phyloP scores from a whole-genome alignment of 2,113 vertebrate species.

The Etheostoma cragini region DNA sequence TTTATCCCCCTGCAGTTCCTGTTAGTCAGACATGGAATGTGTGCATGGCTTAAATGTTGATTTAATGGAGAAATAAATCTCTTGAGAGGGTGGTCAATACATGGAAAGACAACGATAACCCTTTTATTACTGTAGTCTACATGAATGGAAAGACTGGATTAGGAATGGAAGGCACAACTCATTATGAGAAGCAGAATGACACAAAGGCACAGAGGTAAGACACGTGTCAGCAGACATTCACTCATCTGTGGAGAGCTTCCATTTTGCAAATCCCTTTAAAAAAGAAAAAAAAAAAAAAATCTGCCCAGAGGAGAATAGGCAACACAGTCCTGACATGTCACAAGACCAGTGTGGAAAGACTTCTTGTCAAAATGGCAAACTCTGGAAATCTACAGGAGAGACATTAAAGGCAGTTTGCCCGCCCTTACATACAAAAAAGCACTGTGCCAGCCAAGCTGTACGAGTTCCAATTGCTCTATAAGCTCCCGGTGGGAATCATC shows the following conservation, averaged over 20 bases:
- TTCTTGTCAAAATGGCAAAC: slow-evolving; percentile 67
- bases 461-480: slow-evolving; percentile 1
- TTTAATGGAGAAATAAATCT: slow-evolving; percentile 28
- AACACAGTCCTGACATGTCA: slow-evolving; percentile 63
- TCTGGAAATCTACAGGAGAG: slow-evolving; percentile 24
- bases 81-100: background rate
- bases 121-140: background rate
- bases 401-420: slow-evolving; percentile 28
- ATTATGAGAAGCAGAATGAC: slow-evolving; percentile 18
- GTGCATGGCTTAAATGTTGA: slow-evolving; percentile 4
- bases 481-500: background rate
- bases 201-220: slow-evolving; percentile 40
- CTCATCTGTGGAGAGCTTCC: slow-evolving; percentile 43
- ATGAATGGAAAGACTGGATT: slow-evolving; percentile 22
- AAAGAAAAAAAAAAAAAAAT: background rate
- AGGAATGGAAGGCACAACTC: slow-evolving; percentile 24
- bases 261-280: slow-evolving; percentile 30
- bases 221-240: slow-evolving; percentile 35
- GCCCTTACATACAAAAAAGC: slow-evolving; percentile 22
- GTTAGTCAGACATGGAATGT: slow-evolving; percentile 50
- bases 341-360: slow-evolving; percentile 62
- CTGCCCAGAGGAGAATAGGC: slow-evolving; percentile 32
- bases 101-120: slow-evolving; percentile 37
- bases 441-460: background rate
- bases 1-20: slow-evolving; percentile 35